Percentiles rank a stretch among this genome's conserved stretches.
These are phyloP conservation scores for Trachelus tabidus DNA, from an alignment of 2,888 invertebrate genomes.

Conservation along the genomic window DNA sequence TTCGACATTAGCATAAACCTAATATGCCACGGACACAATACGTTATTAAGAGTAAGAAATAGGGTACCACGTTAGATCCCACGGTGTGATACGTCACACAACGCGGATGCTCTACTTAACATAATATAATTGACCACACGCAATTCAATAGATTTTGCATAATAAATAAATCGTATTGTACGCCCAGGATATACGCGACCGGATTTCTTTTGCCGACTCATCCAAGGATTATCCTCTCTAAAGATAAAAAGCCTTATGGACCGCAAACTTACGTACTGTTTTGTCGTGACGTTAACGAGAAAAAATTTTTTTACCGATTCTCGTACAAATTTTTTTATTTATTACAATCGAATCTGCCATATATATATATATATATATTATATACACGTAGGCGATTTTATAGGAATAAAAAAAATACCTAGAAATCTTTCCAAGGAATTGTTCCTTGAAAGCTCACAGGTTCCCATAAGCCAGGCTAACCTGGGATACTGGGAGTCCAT, in stretches of 20 bases:
- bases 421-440: background rate
- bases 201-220: conserved; percentile 3
- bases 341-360: background rate
- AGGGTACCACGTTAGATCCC: conserved; percentile 39
- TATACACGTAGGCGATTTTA: background rate
- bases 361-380: background rate
- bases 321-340: background rate
- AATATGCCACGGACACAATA: conserved; percentile 63
- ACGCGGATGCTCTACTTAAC: conserved; percentile 61
- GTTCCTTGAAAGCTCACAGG: background rate
- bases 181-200: conserved; percentile 13
- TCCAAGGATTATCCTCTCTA: conserved; percentile 32
- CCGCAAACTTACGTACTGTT: background rate
- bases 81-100: conserved; percentile 51
- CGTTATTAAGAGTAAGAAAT: conserved; percentile 55
- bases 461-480: background rate
- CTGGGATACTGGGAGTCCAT: background rate
- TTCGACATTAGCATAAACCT: conserved; percentile 63
- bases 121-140: conserved; percentile 66
- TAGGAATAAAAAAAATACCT: background rate
- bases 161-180: conserved; percentile 57
- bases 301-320: no score
- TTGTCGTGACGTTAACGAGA: background rate
- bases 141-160: conserved; percentile 62
- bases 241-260: background rate